Evolutionary conservation across 1,140 invertebrate species (phyloP), one percentile per base, ranked within the genome.

Genomic region (Galleria mellonella): DNA sequence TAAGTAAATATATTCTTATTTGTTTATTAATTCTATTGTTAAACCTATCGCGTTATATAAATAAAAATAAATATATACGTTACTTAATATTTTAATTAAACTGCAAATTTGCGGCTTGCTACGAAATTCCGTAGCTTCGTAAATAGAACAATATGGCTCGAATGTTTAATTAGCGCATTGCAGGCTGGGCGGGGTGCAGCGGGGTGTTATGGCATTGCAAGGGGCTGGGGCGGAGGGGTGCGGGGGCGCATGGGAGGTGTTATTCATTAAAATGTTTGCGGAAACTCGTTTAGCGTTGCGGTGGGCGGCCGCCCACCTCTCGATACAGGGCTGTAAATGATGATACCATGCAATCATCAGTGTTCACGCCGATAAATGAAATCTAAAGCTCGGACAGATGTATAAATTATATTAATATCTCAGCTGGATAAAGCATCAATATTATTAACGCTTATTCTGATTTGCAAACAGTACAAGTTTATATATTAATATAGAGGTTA

Each of bases 241-340:
- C 17, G 17, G 17, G 17, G 17, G 17, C 6, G 2, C 6, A 23
- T 23, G 36, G 43, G 45, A 40, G 45, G 45, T 47, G 45, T 47
- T 47, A 47, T 47, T 83, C 73, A 83, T 81, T 83, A 81, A 79
- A 83, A 83, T 79, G 77, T 82, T 81, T 74, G 77, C 66, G 72
- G 73, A 81, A 79, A 83, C 79, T 81, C 75, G 77, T 79, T 83
- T 83, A 83, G 70, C 68, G 65, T 61, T 61, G 65, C 56, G 72
- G 75, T 68, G 75, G 78, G 68, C 65, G 73, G 68, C 55, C 63
- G 63, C 59, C 57, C 60, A 47, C 51, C 54, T 45, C 32, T 41
- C 46, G 47, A 55, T 4, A 36, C 59, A 79, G 75, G 75, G 75
- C 47, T 76, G 72, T 44, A 51, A 53, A 55, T 30, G 29, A 30